Evolutionary conservation across 2,113 vertebrate genomes (phyloP).

Genomic region (Neolamprologus tretocephalus): DNA sequence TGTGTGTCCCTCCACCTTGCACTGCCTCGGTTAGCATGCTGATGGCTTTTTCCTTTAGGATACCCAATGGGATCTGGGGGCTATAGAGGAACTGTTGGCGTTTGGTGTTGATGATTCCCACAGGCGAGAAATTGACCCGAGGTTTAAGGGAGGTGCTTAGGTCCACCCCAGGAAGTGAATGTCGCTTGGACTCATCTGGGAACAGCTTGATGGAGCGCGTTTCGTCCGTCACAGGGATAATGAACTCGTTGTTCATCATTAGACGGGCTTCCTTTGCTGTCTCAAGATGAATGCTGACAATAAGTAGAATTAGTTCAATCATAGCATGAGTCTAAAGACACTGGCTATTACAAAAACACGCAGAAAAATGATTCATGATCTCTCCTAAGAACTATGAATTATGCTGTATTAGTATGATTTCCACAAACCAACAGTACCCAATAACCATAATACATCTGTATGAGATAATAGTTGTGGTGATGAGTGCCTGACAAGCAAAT

Average conservation of each 20-base stretch:
- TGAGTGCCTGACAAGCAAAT: background rate
- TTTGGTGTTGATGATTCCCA: slow-evolving; percentile 76
- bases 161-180: slow-evolving; percentile 87
- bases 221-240: slow-evolving; percentile 90
- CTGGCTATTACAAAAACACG: background rate
- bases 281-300: slow-evolving; percentile 85
- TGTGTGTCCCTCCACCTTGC: slow-evolving; percentile 84
- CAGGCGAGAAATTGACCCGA: slow-evolving; percentile 79
- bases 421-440: background rate
- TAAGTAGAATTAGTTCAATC: background rate
- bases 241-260: slow-evolving; percentile 99
- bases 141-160: slow-evolving; percentile 88
- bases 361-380: background rate
- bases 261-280: slow-evolving; percentile 86
- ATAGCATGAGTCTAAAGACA: background rate
- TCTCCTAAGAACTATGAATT: background rate
- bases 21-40: slow-evolving; percentile 93
- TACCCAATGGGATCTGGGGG: slow-evolving; percentile 85
- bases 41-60: slow-evolving; percentile 86
- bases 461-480: background rate
- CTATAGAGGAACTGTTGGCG: slow-evolving; percentile 79
- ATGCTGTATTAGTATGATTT: background rate
- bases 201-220: slow-evolving; percentile 87
- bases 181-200: slow-evolving; percentile 80
- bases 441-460: background rate